Evolutionary conservation across 2,888 invertebrate species (phyloP).

Genomic region (Pandemis corylana): DNA sequence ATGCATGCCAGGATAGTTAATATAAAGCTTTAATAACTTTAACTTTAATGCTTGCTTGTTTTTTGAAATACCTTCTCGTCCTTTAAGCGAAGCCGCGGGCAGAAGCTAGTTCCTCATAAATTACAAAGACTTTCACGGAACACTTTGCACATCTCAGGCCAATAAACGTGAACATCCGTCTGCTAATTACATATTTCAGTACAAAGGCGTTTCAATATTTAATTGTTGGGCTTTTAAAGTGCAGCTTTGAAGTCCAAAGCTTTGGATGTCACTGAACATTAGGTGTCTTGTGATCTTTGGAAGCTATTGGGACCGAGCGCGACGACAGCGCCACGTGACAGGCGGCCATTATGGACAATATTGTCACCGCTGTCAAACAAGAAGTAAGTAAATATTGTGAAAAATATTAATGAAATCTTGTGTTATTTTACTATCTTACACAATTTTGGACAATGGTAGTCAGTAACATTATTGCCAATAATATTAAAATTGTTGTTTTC

Average conservation of each 20-base stretch:
- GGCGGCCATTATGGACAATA: too few relatives aligned
- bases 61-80: not conserved
- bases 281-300: not conserved
- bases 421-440: too few relatives aligned
- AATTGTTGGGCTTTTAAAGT: constrained; percentile 27
- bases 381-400: too few relatives aligned
- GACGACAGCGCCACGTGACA: too few relatives aligned
- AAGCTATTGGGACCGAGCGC: too few relatives aligned
- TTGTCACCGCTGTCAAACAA: too few relatives aligned
- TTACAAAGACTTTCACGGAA: not conserved
- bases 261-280: constrained; percentile 19
- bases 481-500: too few relatives aligned
- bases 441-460: too few relatives aligned
- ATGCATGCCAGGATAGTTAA: too few relatives aligned
- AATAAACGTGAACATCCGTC: constrained; percentile 2
- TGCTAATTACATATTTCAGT: constrained; percentile 27
- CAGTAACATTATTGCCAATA: too few relatives aligned
- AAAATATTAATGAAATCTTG: too few relatives aligned
- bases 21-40: too few relatives aligned
- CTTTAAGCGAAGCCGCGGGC: not conserved
- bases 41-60: not conserved
- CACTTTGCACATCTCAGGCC: not conserved
- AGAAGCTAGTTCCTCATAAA: not conserved
- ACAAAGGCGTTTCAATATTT: constrained; percentile 32
- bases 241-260: constrained; percentile 24